phyloP scores from a whole-genome alignment of 1,140 invertebrate genomes.

The Solen grandis region DNA sequence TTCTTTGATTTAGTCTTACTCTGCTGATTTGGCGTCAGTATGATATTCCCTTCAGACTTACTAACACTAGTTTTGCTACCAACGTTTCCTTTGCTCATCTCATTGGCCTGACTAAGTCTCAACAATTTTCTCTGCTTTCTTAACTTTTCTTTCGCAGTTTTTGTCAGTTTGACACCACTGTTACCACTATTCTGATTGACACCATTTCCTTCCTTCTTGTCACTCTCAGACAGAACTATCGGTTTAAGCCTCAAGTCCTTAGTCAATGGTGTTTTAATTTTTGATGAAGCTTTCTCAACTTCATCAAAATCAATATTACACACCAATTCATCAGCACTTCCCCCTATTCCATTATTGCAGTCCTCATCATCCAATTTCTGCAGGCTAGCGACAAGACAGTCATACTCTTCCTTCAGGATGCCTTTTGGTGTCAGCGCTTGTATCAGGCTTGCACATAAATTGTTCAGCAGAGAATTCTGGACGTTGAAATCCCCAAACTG shows the following conservation, averaged over 20 bases:
- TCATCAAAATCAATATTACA: slow-evolving; percentile 42
- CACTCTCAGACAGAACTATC: slow-evolving; percentile 1
- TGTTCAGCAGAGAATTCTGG: slow-evolving; percentile 41
- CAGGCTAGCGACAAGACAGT: slow-evolving; percentile 14
- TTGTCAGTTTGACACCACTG: slow-evolving; percentile 19
- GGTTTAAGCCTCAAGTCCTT: slow-evolving; percentile 6
- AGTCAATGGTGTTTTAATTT: slow-evolving; percentile 25
- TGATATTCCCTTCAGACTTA: too few species aligned
- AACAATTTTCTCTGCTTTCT: slow-evolving; percentile 23
- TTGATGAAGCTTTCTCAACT: slow-evolving; percentile 32
- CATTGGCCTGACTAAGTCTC: neutral
- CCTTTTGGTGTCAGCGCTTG: slow-evolving; percentile 53
- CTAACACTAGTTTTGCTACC: too few species aligned
- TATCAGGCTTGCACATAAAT: slow-evolving; percentile 41
- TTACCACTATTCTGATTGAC: slow-evolving; percentile 5
- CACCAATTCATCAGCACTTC: neutral
- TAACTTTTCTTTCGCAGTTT: slow-evolving; percentile 42
- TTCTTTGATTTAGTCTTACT: too few species aligned
- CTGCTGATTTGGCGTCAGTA: too few species aligned
- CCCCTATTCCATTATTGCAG: neutral
- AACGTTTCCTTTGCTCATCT: slow-evolving; percentile 6
- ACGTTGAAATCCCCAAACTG: slow-evolving; percentile 53
- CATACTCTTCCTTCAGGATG: slow-evolving; percentile 37
- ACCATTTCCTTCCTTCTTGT: neutral
- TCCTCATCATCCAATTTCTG: slow-evolving; percentile 24